A percentile compares a stretch with the other conserved stretches of the same genome.
Conservation (phyloP, 1,140 invertebrate genomes). For the Panulirus ornatus region DNA sequence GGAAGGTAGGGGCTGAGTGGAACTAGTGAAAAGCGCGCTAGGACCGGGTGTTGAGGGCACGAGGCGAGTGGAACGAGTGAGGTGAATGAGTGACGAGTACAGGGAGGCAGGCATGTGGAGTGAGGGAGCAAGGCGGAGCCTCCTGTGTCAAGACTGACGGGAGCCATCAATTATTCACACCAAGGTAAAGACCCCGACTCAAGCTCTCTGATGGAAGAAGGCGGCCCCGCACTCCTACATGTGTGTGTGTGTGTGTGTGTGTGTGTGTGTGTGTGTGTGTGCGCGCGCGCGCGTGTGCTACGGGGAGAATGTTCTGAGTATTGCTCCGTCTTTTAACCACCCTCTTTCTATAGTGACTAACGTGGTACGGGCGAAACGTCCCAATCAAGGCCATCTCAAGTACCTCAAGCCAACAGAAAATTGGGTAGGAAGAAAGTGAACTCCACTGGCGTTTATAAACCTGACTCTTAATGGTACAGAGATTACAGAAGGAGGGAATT, state of each 20-base stretch:
- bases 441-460: too few species aligned
- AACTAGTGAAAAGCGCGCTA: background rate
- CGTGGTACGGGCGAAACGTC: too few species aligned
- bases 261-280: background rate
- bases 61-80: background rate
- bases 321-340: too few species aligned
- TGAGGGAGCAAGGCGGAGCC: background rate
- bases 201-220: background rate
- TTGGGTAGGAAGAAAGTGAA: too few species aligned
- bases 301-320: too few species aligned
- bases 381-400: too few species aligned
- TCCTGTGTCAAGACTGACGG: background rate
- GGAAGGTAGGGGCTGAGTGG: background rate
- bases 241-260: constrained; percentile 37
- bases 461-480: too few species aligned
- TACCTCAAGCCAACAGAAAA: too few species aligned
- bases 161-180: constrained; percentile 8
- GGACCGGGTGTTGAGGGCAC: background rate
- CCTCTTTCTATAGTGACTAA: too few species aligned
- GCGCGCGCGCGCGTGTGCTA: background rate
- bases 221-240: too few species aligned
- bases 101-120: background rate
- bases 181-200: too few species aligned
- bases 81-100: background rate
- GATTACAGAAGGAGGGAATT: too few species aligned